Conservation (phyloP, 2,888 invertebrate species). For the Mechanitis mazaeus region DNA sequence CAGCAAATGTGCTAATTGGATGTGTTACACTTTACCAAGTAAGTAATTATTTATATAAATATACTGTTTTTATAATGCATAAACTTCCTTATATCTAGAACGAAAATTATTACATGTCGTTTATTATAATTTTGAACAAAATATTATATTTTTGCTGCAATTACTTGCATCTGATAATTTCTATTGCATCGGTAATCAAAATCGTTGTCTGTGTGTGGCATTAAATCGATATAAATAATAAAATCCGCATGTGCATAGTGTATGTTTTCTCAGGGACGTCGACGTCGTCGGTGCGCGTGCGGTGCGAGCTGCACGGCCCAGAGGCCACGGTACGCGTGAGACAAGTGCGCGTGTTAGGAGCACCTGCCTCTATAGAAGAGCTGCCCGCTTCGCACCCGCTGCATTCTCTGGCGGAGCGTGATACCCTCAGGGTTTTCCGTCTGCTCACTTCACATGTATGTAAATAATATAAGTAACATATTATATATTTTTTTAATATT, state of each 20-base stretch:
- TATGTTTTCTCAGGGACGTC: constrained; percentile 63
- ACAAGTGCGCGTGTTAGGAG: constrained; percentile 79
- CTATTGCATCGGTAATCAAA: no score
- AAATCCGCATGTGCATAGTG: constrained; percentile 5
- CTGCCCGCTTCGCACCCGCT: constrained; percentile 38
- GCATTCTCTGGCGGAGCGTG: constrained; percentile 90
- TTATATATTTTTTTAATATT: not conserved
- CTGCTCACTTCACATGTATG: constrained; percentile 92
- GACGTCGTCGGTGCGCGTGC: constrained; percentile 75
- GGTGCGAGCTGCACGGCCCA: constrained; percentile 92
- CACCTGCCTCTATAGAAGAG: constrained; percentile 38
- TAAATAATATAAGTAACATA: not conserved
- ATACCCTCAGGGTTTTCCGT: constrained; percentile 94
- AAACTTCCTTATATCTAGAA: no score
- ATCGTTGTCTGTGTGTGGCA: not conserved
- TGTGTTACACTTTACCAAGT: constrained; percentile 89
- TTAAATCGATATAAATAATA: constrained; percentile 5
- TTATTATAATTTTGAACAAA: no score
- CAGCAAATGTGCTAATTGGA: constrained; percentile 90
- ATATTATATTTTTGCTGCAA: no score
- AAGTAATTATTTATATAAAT: constrained; percentile 33
- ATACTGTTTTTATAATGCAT: no score
- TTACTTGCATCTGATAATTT: no score
- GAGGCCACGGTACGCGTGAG: constrained; percentile 93
- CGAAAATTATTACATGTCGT: no score